Evolutionary conservation across 2,888 invertebrate genomes (phyloP), one percentile per base, ranked within the genome.

Genomic region (Apamea anceps): DNA sequence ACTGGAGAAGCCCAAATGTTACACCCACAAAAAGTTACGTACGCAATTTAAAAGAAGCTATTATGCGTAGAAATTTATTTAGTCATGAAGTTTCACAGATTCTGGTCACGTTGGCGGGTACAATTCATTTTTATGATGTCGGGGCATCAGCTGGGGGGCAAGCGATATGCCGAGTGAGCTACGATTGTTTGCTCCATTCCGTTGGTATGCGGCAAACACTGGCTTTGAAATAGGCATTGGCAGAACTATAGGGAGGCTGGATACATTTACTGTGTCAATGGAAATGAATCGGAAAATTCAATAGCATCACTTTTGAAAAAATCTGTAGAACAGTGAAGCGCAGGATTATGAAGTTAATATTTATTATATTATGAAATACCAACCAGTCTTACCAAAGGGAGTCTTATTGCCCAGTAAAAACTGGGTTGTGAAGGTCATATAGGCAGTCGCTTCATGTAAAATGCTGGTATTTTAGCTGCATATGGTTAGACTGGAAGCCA

Each of bases 71-170:
- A 42, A 86, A 84, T 89, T 89, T 87, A 88, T 90, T 85, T 85
- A 85, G 85, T 88, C 80, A 74, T 82, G 90, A 90, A 89, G 85
- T 87, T 90, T 86, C 88, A 51, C 63, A 63, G 66, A 89, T 84
- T 79, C 93, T 86, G 87, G 87, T 90, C 94, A 94, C 93, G 94
- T 93, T 86, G 89, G 82, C 81, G 90, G 88, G 90, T 91, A 93
- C 92, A 93, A 93, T 95, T 93, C 93, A 94, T 95, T 94, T 95
- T 94, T 94, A 94, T 93, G 94, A 94, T 92, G 92, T 85, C 81
- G 84, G 66, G 73, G 84, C 86, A 89, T 89, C 88, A 88, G 89
- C 84, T 82, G 78, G 79, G 74, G 78, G 86, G 82, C 85, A 73
- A 75, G 77, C 87, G 87, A 85, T 85, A 85, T 87, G 84, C 48